Evolutionary conservation across 1,140 invertebrate genomes (phyloP).

Genomic region (Habropoda laboriosa): DNA sequence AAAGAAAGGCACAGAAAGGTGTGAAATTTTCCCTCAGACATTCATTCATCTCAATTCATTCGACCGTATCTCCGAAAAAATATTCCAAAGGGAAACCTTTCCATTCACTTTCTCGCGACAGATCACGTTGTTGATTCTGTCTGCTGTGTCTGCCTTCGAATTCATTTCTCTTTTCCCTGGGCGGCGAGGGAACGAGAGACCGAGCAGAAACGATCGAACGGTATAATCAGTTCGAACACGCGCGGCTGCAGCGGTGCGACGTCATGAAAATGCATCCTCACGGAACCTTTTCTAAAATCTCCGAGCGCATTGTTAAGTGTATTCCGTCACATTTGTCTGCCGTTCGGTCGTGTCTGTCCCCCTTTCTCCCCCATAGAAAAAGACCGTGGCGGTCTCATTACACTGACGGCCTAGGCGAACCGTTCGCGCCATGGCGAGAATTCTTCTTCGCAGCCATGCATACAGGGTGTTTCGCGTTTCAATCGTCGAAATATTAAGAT

Average conservation of each 20-base stretch:
- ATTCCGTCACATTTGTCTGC: constrained; percentile 5
- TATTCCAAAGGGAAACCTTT: background rate
- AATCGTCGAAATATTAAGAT: too few relatives aligned
- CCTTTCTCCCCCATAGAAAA: constrained; percentile 25
- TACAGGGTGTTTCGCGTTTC: constrained; percentile 2
- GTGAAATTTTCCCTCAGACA: too few relatives aligned
- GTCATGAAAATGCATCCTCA: constrained; percentile 22
- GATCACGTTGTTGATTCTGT: background rate
- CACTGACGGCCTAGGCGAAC: constrained; percentile 19
- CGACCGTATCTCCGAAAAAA: too few relatives aligned
- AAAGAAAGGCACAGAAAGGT: too few relatives aligned
- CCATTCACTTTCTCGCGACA: background rate
- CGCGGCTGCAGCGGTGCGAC: too few relatives aligned
- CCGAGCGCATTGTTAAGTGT: background rate
- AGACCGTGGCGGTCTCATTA: constrained; percentile 30
- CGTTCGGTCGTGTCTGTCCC: background rate
- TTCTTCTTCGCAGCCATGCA: constrained; percentile 10
- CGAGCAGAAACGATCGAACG: background rate
- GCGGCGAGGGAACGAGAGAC: background rate
- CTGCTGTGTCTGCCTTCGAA: background rate
- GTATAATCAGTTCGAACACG: constrained; percentile 5
- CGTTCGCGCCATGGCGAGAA: constrained; percentile 10
- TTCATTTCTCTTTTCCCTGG: background rate
- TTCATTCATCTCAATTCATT: too few relatives aligned
- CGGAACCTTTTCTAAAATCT: constrained; percentile 21